A percentile compares a stretch with the other conserved stretches of the same genome.
These are phyloP conservation scores for Cyphomyrus plagiostoma DNA, from an alignment of 2,113 vertebrate species.

Conservation along the genomic window DNA sequence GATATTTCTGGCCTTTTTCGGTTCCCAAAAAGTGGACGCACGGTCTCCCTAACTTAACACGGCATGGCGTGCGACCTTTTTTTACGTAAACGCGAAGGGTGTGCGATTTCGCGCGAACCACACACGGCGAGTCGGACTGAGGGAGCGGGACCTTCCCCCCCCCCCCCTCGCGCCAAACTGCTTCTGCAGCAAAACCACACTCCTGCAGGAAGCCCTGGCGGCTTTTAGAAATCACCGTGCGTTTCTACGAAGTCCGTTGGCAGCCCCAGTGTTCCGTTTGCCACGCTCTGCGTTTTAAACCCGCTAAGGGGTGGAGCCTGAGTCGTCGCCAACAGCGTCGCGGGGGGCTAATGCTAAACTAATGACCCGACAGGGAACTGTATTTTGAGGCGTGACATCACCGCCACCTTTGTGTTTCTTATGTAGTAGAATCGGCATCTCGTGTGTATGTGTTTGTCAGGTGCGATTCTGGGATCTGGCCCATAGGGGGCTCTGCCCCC, in stretches of 20 bases:
- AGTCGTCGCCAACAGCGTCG: background rate
- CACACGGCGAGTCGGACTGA: background rate
- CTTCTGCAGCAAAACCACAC: slow-evolving; percentile 34
- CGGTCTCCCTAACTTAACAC: background rate
- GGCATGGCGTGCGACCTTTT: background rate
- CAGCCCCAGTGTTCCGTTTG: background rate
- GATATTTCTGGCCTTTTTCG: background rate
- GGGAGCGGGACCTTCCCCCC: slow-evolving; percentile 38
- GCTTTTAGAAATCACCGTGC: slow-evolving; percentile 20
- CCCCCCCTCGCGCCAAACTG: background rate
- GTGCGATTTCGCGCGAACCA: background rate
- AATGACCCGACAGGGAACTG: background rate
- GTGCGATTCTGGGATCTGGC: background rate
- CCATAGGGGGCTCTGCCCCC: background rate
- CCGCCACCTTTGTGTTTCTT: background rate
- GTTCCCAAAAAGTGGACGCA: background rate
- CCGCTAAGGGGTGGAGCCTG: background rate
- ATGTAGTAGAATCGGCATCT: background rate
- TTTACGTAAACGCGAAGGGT: background rate
- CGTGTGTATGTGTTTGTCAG: background rate
- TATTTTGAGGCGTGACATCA: background rate
- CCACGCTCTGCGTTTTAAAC: background rate
- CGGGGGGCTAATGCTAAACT: background rate
- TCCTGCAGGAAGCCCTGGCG: slow-evolving; percentile 53
- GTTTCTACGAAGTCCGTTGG: background rate